A percentile compares a stretch with the other conserved stretches of the same genome.
phyloP scores from a whole-genome alignment of 2,113 vertebrate genomes.

The Elgaria multicarinata region DNA sequence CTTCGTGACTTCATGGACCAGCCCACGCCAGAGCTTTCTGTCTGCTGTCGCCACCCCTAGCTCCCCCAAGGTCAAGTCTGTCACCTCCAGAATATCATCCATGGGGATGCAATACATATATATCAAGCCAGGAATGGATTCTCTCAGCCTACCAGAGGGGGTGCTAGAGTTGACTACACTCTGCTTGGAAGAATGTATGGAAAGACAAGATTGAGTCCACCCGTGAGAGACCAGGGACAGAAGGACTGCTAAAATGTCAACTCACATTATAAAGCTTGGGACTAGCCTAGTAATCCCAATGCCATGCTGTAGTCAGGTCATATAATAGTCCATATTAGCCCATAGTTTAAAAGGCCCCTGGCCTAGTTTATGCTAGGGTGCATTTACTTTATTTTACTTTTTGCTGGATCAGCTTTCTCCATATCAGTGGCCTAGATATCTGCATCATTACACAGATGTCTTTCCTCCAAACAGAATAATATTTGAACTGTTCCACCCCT shows the following conservation, averaged over 20 bases:
- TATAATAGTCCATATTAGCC: conserved; percentile 33
- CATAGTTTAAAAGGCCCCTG: conserved; percentile 54
- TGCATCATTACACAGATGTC: conserved; percentile 15
- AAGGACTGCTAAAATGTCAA: neutral
- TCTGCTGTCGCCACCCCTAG: too few relatives aligned
- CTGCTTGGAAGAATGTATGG: neutral
- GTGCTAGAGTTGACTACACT: neutral
- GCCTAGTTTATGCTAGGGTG: conserved; percentile 51
- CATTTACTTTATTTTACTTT: conserved; percentile 48
- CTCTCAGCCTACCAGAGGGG: neutral
- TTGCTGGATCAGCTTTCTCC: conserved; percentile 40
- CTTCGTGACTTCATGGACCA: too few relatives aligned
- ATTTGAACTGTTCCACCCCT: conserved; percentile 30
- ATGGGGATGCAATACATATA: too few relatives aligned
- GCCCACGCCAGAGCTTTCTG: too few relatives aligned
- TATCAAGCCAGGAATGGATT: neutral
- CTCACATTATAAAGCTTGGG: conserved; percentile 42
- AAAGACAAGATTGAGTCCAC: neutral
- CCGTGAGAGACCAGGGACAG: too few relatives aligned
- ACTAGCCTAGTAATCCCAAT: conserved; percentile 31
- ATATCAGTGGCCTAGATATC: conserved; percentile 42
- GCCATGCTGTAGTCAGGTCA: conserved; percentile 41
- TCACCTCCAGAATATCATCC: too few relatives aligned
- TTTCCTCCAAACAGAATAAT: conserved; percentile 32
- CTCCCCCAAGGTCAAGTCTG: too few relatives aligned